phyloP scores from a whole-genome alignment of 2,888 invertebrate genomes.

The Orthosia cruda region DNA sequence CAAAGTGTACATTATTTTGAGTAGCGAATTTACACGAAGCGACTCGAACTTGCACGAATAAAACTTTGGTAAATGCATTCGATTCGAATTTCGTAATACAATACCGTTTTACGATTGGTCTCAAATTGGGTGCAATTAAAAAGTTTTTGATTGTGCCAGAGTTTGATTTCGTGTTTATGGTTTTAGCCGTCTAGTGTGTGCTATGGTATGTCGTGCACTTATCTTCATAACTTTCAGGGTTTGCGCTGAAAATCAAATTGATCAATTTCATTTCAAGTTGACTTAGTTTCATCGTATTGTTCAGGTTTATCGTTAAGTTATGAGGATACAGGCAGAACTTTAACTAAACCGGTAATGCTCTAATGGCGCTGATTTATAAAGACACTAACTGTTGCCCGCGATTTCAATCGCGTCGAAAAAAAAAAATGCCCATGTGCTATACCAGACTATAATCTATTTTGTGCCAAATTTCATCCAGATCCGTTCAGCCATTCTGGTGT shows the following conservation, averaged over 20 bases:
- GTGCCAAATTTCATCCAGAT: too few relatives aligned
- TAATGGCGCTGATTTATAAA: background rate
- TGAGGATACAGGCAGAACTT: background rate
- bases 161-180: slow-evolving; percentile 63
- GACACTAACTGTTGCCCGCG: too few relatives aligned
- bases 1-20: slow-evolving; percentile 79
- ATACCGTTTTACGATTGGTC: slow-evolving; percentile 88
- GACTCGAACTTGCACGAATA: slow-evolving; percentile 77
- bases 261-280: slow-evolving; percentile 5
- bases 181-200: slow-evolving; percentile 42
- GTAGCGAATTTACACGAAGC: slow-evolving; percentile 80
- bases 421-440: too few relatives aligned
- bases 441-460: too few relatives aligned
- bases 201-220: slow-evolving; percentile 22
- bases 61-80: slow-evolving; percentile 80
- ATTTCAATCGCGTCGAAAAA: too few relatives aligned
- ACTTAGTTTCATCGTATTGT: background rate
- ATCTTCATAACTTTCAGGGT: slow-evolving; percentile 32
- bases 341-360: background rate
- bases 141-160: slow-evolving; percentile 80
- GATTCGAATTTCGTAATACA: slow-evolving; percentile 82
- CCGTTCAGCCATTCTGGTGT: too few relatives aligned
- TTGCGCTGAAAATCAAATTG: slow-evolving; percentile 1
- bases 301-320: background rate
- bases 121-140: slow-evolving; percentile 89